phyloP scores from a whole-genome alignment of 2,888 invertebrate species.

The Eulithis prunata region DNA sequence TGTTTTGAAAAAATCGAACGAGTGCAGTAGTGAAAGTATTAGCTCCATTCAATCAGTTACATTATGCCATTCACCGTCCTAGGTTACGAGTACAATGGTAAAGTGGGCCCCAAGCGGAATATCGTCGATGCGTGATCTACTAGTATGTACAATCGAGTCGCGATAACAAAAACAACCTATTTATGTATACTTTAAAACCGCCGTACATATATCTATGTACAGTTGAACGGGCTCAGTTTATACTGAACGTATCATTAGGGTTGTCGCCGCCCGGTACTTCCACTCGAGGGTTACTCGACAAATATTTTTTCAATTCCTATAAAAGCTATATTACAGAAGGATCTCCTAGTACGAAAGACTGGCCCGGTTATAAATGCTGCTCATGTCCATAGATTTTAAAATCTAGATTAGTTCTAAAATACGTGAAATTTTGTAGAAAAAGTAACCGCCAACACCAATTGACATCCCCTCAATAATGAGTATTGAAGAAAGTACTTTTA shows the following conservation, averaged over 20 bases:
- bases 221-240: slow-evolving; percentile 68
- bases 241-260: slow-evolving; percentile 71
- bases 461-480: slow-evolving; percentile 1
- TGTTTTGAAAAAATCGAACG: slow-evolving; percentile 71
- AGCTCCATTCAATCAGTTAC: slow-evolving; percentile 65
- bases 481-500: slow-evolving; percentile 1
- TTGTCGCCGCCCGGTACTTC: slow-evolving; percentile 65
- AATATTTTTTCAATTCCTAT: slow-evolving; percentile 70
- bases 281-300: slow-evolving; percentile 46
- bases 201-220: slow-evolving; percentile 74
- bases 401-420: background rate
- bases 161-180: slow-evolving; percentile 72
- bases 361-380: slow-evolving; percentile 11
- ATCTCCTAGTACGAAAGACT: slow-evolving; percentile 14
- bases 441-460: slow-evolving; percentile 6
- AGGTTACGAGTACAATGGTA: slow-evolving; percentile 43
- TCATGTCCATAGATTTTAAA: background rate
- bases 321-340: slow-evolving; percentile 56
- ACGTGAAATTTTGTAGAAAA: slow-evolving; percentile 12
- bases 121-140: slow-evolving; percentile 62
- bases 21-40: slow-evolving; percentile 77
- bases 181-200: slow-evolving; percentile 73
- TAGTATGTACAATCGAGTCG: slow-evolving; percentile 73
- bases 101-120: slow-evolving; percentile 49
- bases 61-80: slow-evolving; percentile 52